Evolutionary conservation across 2,797 vertebrate species (phyloP), one percentile per base, ranked within the genome.

Genomic region (Aeoliscus strigatus): DNA sequence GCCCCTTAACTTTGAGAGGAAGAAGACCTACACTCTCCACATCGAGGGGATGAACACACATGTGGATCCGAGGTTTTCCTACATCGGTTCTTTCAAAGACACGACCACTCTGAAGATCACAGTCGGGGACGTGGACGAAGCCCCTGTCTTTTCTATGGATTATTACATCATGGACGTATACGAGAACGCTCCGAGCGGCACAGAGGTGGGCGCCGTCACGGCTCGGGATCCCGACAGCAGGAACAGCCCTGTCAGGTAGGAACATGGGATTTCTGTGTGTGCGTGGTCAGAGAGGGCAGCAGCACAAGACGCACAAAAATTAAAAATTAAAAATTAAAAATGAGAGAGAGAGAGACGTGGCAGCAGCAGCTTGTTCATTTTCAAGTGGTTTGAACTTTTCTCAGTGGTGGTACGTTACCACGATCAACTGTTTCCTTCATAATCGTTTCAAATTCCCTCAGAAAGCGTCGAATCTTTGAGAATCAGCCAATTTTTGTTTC

Each of bases 1-100:
- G 96, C 92, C 91, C 1, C 87, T 99, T 61, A 96, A 99, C 82
- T 98, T 92, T 31, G 96, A 99, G 83, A 93, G 92, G 61, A 98
- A 98, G 90, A 96, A 92, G 77, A 90, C 90, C 6, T 98, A 98
- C 62, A 93, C 89, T 1, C 90, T 99, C 40, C 93, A 94, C 67
- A 97, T 99, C 6, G 91, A 96, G 77, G 96, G 92, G 35, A 86
- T 81, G 17, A 99, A 99, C 33, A 94, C 93, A n/a, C 92, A 97
- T 7, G 69, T 91, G 53, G 96, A 98, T 64, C 91, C 91, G 50
- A 92, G 91, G 8, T 97, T 94, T 62, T 91, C 93, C 0, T 92
- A 94, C 60, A 77, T 97, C 61, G 94, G 96, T 15, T 91, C 95
- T 1, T 99, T 97, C 82, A 97, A 93, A 82, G 96, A 98, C 56